These are phyloP conservation scores for Dilophus febrilis DNA, from an alignment of 2,888 invertebrate species.

Conservation along the genomic window DNA sequence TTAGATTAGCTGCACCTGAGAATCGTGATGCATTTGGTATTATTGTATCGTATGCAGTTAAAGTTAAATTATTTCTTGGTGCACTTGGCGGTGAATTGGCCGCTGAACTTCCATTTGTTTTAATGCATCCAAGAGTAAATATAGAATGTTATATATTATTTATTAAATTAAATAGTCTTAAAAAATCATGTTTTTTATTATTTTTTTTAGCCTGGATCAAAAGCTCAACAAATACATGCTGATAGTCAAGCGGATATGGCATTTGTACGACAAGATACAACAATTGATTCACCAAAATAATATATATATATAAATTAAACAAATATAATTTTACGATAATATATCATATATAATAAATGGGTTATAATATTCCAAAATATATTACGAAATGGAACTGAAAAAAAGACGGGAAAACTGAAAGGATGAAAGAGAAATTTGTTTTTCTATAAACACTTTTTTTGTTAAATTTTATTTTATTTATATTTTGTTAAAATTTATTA, in stretches of 20 bases:
- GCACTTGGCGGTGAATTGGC: slow-evolving; percentile 83
- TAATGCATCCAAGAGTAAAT: slow-evolving; percentile 74
- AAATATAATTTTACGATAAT: too few species aligned
- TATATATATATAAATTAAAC: too few species aligned
- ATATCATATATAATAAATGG: too few species aligned
- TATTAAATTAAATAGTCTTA: neutral
- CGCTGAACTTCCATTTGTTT: slow-evolving; percentile 79
- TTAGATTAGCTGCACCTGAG: slow-evolving; percentile 53
- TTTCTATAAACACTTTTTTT: too few species aligned
- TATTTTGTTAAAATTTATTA: too few species aligned
- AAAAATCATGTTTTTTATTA: neutral
- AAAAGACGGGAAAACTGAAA: too few species aligned
- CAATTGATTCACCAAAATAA: too few species aligned
- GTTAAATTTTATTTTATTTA: too few species aligned
- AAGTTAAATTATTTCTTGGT: slow-evolving; percentile 84
- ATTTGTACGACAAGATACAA: slow-evolving; percentile 52
- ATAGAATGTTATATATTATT: neutral
- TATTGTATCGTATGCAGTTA: slow-evolving; percentile 87
- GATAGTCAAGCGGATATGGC: slow-evolving; percentile 59
- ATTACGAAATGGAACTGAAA: too few species aligned
- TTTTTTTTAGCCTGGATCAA: slow-evolving; percentile 29
- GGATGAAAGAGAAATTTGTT: too few species aligned
- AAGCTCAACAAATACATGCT: slow-evolving; percentile 41
- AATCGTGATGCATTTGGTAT: slow-evolving; percentile 88
- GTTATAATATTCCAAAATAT: too few species aligned